Evolutionary conservation across 1,140 invertebrate genomes (phyloP), one percentile per base, ranked within the genome.

Genomic region (Hylaeus volcanicus): DNA sequence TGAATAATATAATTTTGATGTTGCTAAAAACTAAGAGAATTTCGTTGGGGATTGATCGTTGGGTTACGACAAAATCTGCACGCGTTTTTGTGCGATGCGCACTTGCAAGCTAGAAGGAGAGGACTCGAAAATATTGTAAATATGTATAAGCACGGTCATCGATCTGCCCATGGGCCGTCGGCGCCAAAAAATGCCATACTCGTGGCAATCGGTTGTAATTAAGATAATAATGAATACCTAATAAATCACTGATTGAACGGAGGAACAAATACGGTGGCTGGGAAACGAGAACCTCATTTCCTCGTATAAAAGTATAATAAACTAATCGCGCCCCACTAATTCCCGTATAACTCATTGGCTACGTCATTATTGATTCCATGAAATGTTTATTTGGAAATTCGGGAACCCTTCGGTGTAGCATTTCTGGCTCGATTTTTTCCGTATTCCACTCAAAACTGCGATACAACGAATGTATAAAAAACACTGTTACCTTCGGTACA

Each of bases 191-290:
- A 86, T 55, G 26, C 26, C 26, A 8, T 9, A 8, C 14, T n/a
- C 3, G 39, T 85, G 79, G 81, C 79, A 73, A 70, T 66, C 78
- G 79, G 65, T 65, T 81, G 84, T 87, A 90, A 91, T 91, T 90
- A 91, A 92, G 91, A 91, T 88, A 91, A 91, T 88, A 90, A 92
- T 90, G 86, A 91, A 91, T 91, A 88, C 84, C 89, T 89, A 88
- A 90, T 91, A 89, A 91, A 90, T 90, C 89, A 87, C 79, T 86
- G 89, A 90, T 90, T 88, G 90, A 83, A 88, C 83, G 85, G 74
- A 69, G 83, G 66, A 85, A 88, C 82, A 86, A 88, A 88, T 87
- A 86, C 83, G 84, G 77, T 37, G 41, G 78, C 79, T 74, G 82
- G 79, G 73, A 76, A 86, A 85, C 83, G 85, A 84, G 79, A 83